These are phyloP conservation scores for Lamellibrachia luymesi DNA, from an alignment of 1,140 invertebrate species.

Conservation along the genomic window DNA sequence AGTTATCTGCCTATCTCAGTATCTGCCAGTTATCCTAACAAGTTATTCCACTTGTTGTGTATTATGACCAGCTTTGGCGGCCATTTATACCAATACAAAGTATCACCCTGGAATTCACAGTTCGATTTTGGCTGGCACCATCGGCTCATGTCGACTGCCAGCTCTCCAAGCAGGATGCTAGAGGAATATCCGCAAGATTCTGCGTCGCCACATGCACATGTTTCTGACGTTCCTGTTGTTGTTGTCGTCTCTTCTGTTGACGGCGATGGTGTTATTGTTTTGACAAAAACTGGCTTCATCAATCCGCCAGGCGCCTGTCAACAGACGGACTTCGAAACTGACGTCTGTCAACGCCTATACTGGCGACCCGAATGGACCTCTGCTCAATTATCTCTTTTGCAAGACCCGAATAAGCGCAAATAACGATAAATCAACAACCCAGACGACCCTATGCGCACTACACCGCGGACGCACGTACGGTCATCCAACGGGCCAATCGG, in stretches of 20 bases:
- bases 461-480: background rate
- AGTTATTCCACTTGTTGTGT: background rate
- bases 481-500: background rate
- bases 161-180: background rate
- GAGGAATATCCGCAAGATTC: background rate
- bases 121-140: background rate
- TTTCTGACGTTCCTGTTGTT: background rate
- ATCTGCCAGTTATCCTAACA: background rate
- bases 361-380: background rate
- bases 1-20: too few relatives aligned
- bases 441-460: background rate
- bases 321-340: background rate
- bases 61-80: background rate
- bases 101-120: background rate
- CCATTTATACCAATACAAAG: background rate
- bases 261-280: background rate
- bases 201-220: background rate
- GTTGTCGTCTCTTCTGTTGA: background rate
- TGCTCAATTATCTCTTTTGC: conserved; percentile 1
- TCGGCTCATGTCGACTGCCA: background rate
- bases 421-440: background rate
- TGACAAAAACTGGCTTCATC: background rate
- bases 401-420: conserved; percentile 4
- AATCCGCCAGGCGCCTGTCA: background rate
- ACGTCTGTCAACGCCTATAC: background rate